Base-by-base conservation (phyloP, 2,888 invertebrate species). In the Drosophila incognita region DNA sequence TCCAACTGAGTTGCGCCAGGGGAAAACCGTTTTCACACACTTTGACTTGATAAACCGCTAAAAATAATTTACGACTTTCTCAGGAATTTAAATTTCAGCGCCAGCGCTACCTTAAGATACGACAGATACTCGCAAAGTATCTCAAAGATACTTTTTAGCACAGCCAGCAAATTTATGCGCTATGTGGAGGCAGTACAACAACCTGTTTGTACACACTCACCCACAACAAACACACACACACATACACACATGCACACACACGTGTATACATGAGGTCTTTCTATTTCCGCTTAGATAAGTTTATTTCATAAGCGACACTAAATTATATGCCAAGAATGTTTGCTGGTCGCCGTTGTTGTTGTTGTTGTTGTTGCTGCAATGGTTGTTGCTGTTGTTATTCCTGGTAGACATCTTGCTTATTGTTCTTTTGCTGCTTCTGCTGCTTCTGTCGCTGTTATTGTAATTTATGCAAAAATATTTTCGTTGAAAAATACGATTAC, bases 251-350 rank as follows among this genome's bases (percentile, higher is more conserved):
- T 27, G 27, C 36, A 53, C 46, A 51, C 27, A 57, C 48, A 29
- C 46, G 42, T 15, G n/a, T 36, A 15, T 18, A 24, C 24, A 29
- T 62, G 38, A 61, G 60, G 69, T 61, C 70, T 75, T 76, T 87
- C 81, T 89, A 89, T 87, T 89, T 89, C 88, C 89, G 88, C 88
- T 89, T 84, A 89, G 89, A 88, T 89, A 89, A 89, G 86, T 90
- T 90, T 82, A 89, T 88, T 90, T 90, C 89, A 89, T 89, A 87
- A 88, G 81, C 89, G 90, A 87, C 90, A 89, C 89, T 90, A 90
- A 90, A 90, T 90, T 90, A 90, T 90, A 87, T 76, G 82, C 84
- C 75, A 81, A 77, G 90, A 90, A 87, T 83, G 84, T 87, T 82
- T 66, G 62, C 76, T 71, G 67, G 61, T 76, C 59, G 76, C 40